A percentile compares a stretch with the other conserved stretches of the same genome.
These are phyloP conservation scores for Tetanocera ferruginea DNA, from an alignment of 2,888 invertebrate genomes.

Conservation along the genomic window DNA sequence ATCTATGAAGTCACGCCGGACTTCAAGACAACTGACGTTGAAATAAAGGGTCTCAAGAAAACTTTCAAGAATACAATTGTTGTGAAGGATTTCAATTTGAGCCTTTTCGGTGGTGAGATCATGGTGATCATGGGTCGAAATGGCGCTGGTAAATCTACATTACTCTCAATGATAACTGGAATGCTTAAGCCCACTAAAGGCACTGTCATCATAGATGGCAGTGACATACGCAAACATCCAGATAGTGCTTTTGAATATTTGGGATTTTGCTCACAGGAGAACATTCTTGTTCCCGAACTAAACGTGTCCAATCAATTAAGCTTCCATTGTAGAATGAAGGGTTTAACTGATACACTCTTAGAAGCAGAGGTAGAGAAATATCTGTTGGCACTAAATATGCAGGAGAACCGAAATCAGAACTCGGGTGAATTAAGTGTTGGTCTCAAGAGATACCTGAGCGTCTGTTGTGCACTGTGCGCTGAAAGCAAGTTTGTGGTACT, in stretches of 20 bases:
- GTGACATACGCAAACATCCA: slow-evolving; percentile 75
- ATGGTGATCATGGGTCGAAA: slow-evolving; percentile 80
- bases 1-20: slow-evolving; percentile 71
- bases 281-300: slow-evolving; percentile 73
- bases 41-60: slow-evolving; percentile 72
- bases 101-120: slow-evolving; percentile 79
- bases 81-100: slow-evolving; percentile 77
- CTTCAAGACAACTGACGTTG: slow-evolving; percentile 69
- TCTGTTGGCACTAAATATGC: slow-evolving; percentile 74
- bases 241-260: slow-evolving; percentile 75
- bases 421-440: slow-evolving; percentile 76
- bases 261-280: slow-evolving; percentile 85
- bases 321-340: slow-evolving; percentile 83
- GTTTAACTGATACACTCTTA: slow-evolving; percentile 70
- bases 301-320: slow-evolving; percentile 85
- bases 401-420: slow-evolving; percentile 73
- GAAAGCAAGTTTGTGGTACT: slow-evolving; percentile 78
- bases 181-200: slow-evolving; percentile 77
- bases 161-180: slow-evolving; percentile 91
- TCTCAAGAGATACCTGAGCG: slow-evolving; percentile 79
- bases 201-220: slow-evolving; percentile 77
- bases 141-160: slow-evolving; percentile 88
- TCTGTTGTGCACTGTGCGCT: slow-evolving; percentile 81
- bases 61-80: slow-evolving; percentile 78
- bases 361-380: slow-evolving; percentile 74